Base-by-base conservation (phyloP, 2,888 invertebrate species). In the Pristionchus mayeri region DNA sequence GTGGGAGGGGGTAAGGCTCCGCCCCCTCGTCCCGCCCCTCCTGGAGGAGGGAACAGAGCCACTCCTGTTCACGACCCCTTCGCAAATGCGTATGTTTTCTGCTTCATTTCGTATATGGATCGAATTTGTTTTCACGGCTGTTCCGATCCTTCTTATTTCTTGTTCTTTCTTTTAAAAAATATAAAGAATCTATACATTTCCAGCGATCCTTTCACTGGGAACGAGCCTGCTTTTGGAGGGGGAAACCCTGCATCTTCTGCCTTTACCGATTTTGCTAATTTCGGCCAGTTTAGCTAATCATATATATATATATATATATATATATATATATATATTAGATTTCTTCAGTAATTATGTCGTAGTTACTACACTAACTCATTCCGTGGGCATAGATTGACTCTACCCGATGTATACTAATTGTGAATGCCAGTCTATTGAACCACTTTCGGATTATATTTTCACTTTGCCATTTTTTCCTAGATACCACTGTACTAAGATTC, bases 211-310 rank as follows among this genome's bases (percentile, higher is more conserved):
- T 84, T 84, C 75, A 75, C 84, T 84, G 84, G 71, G 18, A 57
- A 40, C 54, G 84, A 84, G n/a, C 52, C 82, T 1, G 27, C 82
- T 21, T 67, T 48, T 37, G 50, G 80, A 24, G 80, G 63, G 18
- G 88, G 86, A 37, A 71, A 44, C 37, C 0, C 27, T 85, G 67
- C 82, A 18, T 85, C 80, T 52, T 48, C 87, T 24, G 88, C 88
- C n/a, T 91, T 91, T 75, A 90, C 91, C 21, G 87, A 91, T 71
- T 91, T 91, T 63, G 88, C 90, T 54, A 90, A 89, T 79, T 90
- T 90, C 75, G 86, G 88, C 2, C 87, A 88, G 21, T 90, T 89
- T 85, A 86, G 85, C 60, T 86, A 86, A 40, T 48, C 50, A 30
- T 21, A 82, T 50, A n/a, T n/a, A n/a, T n/a, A n/a, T n/a, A n/a